Evolutionary conservation across 1,140 invertebrate genomes (phyloP), one percentile per base, ranked within the genome.

Genomic region (Chelonus insularis): DNA sequence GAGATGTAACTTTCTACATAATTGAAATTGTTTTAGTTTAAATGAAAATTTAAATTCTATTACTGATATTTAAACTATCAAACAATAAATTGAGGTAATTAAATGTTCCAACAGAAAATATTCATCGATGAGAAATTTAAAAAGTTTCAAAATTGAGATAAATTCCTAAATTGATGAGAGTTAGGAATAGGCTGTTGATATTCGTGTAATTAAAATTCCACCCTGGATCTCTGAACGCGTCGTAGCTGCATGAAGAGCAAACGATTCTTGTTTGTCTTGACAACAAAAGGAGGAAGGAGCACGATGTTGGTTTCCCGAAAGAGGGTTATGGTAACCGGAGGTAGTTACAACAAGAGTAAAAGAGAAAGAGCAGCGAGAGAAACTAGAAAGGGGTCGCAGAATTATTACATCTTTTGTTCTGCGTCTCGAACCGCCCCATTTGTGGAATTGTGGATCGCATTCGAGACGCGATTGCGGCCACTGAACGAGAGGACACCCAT

Each of bases 391-490:
- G 61, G 67, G 62, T 62, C 65, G 67, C 74, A 77, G 72, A 81
- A 79, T 81, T 81, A 81, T 81, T 80, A 78, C 74, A 78, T 78
- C 79, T 80, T 80, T 80, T 81, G 79, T 81, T 77, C 71, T 65
- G 68, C 75, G 70, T 67, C 70, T 72, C 71, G 70, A 77, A 78
- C 66, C 76, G 74, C 75, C 72, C 77, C 74, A 79, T 80, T 81
- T 78, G 72, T 63, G 72, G 74, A 79, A 79, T 78, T 77, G 75
- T 73, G 73, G 76, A 81, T 79, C 76, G 76, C 72, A 76, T 77
- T 80, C 62, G 70, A 67, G 64, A 71, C 63, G 61, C 75, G 76
- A 79, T 79, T 79, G 75, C 67, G 66, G 65, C 64, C 57, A 45
- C 67, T 70, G 64, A 74, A 75, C 70, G 55, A 58, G 60, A 60